phyloP scores from a whole-genome alignment of 2,888 invertebrate genomes.

The Philereme transversata region DNA sequence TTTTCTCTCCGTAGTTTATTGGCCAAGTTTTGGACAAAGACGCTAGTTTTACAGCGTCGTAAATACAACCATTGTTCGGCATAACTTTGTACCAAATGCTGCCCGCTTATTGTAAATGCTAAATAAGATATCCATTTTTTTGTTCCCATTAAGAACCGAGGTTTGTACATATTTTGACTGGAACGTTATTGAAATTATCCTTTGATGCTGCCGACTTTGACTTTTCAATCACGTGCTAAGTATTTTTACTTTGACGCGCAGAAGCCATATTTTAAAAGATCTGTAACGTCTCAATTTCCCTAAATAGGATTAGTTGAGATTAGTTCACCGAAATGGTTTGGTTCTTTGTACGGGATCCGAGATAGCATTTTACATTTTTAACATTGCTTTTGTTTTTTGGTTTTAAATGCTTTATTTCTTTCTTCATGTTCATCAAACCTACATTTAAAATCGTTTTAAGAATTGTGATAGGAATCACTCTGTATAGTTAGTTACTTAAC shows the following conservation, averaged over 20 bases:
- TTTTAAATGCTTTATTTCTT: neutral
- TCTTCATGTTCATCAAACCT: too few relatives aligned
- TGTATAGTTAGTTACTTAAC: too few relatives aligned
- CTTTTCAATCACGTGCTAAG: conserved; percentile 68
- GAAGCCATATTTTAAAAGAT: conserved; percentile 15
- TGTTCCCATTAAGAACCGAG: conserved; percentile 68
- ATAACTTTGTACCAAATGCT: conserved; percentile 68
- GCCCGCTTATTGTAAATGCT: conserved; percentile 74
- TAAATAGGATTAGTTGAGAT: conserved; percentile 18
- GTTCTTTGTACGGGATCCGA: neutral
- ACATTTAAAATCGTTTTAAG: too few relatives aligned
- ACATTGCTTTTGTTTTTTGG: neutral
- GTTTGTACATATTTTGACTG: conserved; percentile 82
- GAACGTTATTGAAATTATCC: conserved; percentile 54
- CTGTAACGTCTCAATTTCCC: conserved; percentile 3
- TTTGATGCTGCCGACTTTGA: conserved; percentile 67
- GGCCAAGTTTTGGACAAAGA: conserved; percentile 73
- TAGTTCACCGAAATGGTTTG: conserved; percentile 11
- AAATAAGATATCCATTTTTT: conserved; percentile 81
- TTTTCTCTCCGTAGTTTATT: conserved; percentile 61
- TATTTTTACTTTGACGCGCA: conserved; percentile 27
- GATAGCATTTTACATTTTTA: neutral
- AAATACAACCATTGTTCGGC: conserved; percentile 73
- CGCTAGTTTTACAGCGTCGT: conserved; percentile 70
- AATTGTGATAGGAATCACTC: too few relatives aligned